Percentiles rank a stretch among this genome's conserved stretches.
These are phyloP conservation scores for Calidris pugnax DNA, from an alignment of 2,113 vertebrate genomes.

Conservation along the genomic window DNA sequence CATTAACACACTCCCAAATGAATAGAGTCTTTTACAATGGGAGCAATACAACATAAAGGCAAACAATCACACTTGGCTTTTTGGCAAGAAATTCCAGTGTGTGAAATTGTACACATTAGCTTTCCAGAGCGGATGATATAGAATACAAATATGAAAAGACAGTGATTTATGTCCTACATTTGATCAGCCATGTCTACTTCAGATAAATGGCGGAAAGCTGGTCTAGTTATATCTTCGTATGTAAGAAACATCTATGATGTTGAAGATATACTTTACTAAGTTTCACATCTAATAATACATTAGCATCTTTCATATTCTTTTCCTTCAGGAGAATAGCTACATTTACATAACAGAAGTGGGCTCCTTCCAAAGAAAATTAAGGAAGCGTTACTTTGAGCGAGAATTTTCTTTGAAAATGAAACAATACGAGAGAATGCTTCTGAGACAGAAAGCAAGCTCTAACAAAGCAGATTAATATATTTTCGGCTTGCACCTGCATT, in stretches of 20 bases:
- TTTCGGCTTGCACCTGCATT: slow-evolving; percentile 64
- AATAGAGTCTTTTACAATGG: not conserved
- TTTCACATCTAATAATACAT: not conserved
- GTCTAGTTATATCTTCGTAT: not conserved
- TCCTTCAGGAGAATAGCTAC: not conserved
- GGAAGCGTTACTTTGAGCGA: slow-evolving; percentile 10
- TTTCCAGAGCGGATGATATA: not conserved
- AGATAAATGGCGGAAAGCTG: not conserved
- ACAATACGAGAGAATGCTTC: slow-evolving; percentile 16
- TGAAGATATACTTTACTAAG: not conserved
- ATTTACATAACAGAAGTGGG: not conserved
- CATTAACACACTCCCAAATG: not conserved
- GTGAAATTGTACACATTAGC: not conserved
- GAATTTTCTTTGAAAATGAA: slow-evolving; percentile 31
- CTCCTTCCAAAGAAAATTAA: slow-evolving; percentile 40
- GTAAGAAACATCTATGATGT: not conserved
- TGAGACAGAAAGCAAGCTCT: slow-evolving; percentile 25
- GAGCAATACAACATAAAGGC: not conserved
- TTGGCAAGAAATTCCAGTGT: not conserved
- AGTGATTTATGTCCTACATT: not conserved
- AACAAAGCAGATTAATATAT: slow-evolving; percentile 66
- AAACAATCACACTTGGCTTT: not conserved
- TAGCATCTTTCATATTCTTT: not conserved
- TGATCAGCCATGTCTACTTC: not conserved
- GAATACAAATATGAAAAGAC: not conserved